phyloP scores from a whole-genome alignment of 1,140 invertebrate species.

The Aphidius ervi region DNA sequence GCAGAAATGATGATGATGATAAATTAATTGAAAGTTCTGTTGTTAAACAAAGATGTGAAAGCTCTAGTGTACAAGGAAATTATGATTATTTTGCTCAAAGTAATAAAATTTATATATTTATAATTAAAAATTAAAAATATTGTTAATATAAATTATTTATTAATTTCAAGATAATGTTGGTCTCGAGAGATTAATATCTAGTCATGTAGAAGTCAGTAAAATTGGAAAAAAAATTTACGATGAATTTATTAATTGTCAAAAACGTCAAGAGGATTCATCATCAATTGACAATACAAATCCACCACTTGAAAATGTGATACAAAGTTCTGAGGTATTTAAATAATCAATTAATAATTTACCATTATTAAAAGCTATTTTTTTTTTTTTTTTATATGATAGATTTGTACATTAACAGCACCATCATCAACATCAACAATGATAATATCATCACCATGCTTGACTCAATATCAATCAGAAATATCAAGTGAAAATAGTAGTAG shows the following conservation, averaged over 20 bases:
- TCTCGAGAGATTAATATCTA: slow-evolving; percentile 67
- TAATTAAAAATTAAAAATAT: neutral
- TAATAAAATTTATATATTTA: slow-evolving; percentile 37
- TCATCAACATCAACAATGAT: slow-evolving; percentile 3
- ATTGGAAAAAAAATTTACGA: slow-evolving; percentile 76
- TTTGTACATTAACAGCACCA: slow-evolving; percentile 35
- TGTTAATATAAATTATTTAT: slow-evolving; percentile 12
- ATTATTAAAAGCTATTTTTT: neutral
- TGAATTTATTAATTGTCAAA: slow-evolving; percentile 61
- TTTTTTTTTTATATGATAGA: slow-evolving; percentile 28
- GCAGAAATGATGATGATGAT: slow-evolving; percentile 52
- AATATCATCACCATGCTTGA: neutral
- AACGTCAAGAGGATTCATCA: slow-evolving; percentile 52
- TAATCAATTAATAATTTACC: neutral
- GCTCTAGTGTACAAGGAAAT: slow-evolving; percentile 52
- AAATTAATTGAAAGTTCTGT: slow-evolving; percentile 53
- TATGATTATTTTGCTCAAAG: slow-evolving; percentile 60
- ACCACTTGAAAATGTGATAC: slow-evolving; percentile 37
- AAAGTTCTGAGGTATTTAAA: slow-evolving; percentile 41
- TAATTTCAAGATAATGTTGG: slow-evolving; percentile 50
- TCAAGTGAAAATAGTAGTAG: slow-evolving; percentile 36
- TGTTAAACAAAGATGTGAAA: slow-evolving; percentile 43
- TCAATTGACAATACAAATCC: slow-evolving; percentile 52
- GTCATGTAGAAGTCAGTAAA: slow-evolving; percentile 73
- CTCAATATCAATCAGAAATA: slow-evolving; percentile 33